Evolutionary conservation across 2,888 invertebrate species (phyloP), one percentile per base, ranked within the genome.

Genomic region (Herminia tarsipennalis): DNA sequence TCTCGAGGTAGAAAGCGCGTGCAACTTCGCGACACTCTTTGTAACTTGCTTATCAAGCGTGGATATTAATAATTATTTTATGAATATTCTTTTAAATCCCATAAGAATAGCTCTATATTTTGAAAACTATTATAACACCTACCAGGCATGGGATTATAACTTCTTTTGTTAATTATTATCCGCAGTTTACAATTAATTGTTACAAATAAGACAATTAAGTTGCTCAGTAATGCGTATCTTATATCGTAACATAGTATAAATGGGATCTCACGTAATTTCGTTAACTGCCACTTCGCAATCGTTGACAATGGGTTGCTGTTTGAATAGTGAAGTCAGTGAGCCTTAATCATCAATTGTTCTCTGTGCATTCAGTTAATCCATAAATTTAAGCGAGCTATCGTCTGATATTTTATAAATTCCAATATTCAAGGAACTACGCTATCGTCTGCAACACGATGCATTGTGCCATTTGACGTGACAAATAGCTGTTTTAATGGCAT

Each of bases 311-410:
- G 72, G 35, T 59, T 56, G 62, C 44, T 34, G 30, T 44, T 66
- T 64, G 57, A 72, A 67, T 64, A 56, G 53, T 55, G 56, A 56
- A 61, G 64, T 73, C 58, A n/a, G 65, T 51, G 62, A n/a, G n/a
- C n/a, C 61, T 62, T 81, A 78, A 81, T 78, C 57, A 65, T 56
- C 76, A 53, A 80, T 83, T 83, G 83, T 83, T 78, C 58, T 22
- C 32, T 28, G 20, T 49, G 41, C 45, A 58, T 66, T 45, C 52
- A 57, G 52, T 48, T 22, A 48, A 59, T 54, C 41, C 32, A 38
- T 35, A 36, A 28, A 45, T n/a, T n/a, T 51, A 33, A 47, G 43
- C 37, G 49, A 50, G 39, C 58, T 48, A 32, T 34, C 10, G 18
- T 14, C 17, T 13, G 37, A 34, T 8, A 21, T 44, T 25, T 21